Evolutionary conservation across 2,113 vertebrate genomes (phyloP).

Genomic region (Cheirogaleus medius): DNA sequence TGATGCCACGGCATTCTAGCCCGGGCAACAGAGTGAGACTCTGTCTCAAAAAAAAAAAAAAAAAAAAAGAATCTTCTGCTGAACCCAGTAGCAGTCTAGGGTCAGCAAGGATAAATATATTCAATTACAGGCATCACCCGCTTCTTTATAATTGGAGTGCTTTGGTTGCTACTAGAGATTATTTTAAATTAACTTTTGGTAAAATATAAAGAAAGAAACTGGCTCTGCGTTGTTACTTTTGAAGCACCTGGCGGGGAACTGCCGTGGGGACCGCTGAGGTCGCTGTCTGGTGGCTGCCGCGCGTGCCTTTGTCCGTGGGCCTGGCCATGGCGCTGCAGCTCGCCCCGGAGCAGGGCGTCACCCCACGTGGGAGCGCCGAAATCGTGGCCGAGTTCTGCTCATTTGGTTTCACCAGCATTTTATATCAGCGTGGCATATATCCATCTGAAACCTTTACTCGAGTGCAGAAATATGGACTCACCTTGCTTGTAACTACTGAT

Average conservation of each 20-base stretch:
- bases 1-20: too few species aligned
- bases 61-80: neutral
- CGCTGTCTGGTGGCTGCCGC: too few species aligned
- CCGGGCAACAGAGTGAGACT: too few species aligned
- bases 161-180: neutral
- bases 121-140: neutral
- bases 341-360: too few species aligned
- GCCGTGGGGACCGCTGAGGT: too few species aligned
- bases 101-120: neutral
- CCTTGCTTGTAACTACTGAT: constrained; percentile 93
- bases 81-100: neutral
- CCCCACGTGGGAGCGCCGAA: too few species aligned
- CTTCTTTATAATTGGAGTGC: neutral
- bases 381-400: neutral
- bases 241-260: too few species aligned
- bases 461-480: constrained; percentile 95
- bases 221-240: too few species aligned
- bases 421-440: constrained; percentile 97
- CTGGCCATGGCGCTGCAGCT: too few species aligned
- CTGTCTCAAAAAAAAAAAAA: too few species aligned
- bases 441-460: constrained; percentile 94
- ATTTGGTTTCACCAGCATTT: constrained; percentile 98
- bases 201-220: neutral
- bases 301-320: too few species aligned
- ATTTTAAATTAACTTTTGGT: neutral